These are phyloP conservation scores for Dryomyza anilis DNA, from an alignment of 2,888 invertebrate genomes.

Conservation along the genomic window DNA sequence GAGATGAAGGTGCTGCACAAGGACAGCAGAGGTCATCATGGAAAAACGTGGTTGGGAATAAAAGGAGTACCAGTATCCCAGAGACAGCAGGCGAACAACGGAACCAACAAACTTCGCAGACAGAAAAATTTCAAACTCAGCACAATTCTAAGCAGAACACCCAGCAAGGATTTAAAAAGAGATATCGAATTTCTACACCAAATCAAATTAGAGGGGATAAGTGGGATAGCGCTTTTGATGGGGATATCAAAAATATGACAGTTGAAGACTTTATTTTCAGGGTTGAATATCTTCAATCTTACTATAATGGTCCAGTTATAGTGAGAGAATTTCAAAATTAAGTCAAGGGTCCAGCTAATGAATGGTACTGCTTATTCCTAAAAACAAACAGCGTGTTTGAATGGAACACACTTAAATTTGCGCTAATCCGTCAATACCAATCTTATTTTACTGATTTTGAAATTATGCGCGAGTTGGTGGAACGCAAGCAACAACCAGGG, in stretches of 20 bases:
- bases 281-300: not conserved
- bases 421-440: not conserved
- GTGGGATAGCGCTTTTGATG: not conserved
- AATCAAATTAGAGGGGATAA: not conserved
- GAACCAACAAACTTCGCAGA: too few species aligned
- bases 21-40: too few species aligned
- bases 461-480: slow-evolving; percentile 7
- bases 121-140: too few species aligned
- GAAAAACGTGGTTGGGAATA: too few species aligned
- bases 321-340: not conserved
- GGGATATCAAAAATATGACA: not conserved
- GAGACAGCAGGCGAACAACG: too few species aligned
- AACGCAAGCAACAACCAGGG: not conserved
- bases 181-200: too few species aligned
- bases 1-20: too few species aligned
- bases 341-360: not conserved
- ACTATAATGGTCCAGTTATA: not conserved
- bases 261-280: not conserved
- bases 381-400: not conserved
- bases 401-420: not conserved
- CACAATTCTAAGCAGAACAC: too few species aligned
- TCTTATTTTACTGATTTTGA: not conserved
- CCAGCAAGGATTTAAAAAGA: too few species aligned
- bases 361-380: slow-evolving; percentile 5
- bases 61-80: too few species aligned